phyloP scores from a whole-genome alignment of 2,888 invertebrate species.

The Agrochola lychnidis region DNA sequence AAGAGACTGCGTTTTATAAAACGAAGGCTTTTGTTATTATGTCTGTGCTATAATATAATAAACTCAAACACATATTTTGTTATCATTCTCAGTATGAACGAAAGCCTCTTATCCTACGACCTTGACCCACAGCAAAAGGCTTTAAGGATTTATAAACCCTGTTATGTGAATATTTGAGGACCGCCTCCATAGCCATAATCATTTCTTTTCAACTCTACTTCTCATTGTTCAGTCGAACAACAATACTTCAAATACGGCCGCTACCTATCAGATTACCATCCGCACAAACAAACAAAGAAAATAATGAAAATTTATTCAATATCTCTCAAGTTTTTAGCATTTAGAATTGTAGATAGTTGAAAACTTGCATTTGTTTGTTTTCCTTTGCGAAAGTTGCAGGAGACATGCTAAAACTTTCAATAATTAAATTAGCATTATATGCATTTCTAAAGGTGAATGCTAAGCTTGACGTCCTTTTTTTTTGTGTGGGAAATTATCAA shows the following conservation, averaged over 20 bases:
- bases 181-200: neutral
- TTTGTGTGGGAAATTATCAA: too few relatives aligned
- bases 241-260: conserved; percentile 9
- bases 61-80: neutral
- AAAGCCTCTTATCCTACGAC: conserved; percentile 8
- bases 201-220: conserved; percentile 21
- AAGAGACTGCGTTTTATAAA: neutral
- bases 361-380: conserved; percentile 8
- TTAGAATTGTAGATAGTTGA: conserved; percentile 40
- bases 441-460: neutral
- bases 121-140: conserved; percentile 31
- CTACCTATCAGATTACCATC: conserved; percentile 14
- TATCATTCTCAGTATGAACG: neutral
- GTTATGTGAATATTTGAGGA: conserved; percentile 22
- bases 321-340: conserved; percentile 9
- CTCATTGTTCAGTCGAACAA: conserved; percentile 6
- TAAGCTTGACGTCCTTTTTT: neutral
- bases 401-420: neutral
- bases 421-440: neutral
- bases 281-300: conserved; percentile 19
- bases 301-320: conserved; percentile 26
- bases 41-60: neutral
- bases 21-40: neutral
- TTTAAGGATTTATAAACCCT: conserved; percentile 24
- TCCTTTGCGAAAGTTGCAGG: neutral